These are phyloP conservation scores for Boloria selene DNA, from an alignment of 2,888 invertebrate genomes.

Conservation along the genomic window DNA sequence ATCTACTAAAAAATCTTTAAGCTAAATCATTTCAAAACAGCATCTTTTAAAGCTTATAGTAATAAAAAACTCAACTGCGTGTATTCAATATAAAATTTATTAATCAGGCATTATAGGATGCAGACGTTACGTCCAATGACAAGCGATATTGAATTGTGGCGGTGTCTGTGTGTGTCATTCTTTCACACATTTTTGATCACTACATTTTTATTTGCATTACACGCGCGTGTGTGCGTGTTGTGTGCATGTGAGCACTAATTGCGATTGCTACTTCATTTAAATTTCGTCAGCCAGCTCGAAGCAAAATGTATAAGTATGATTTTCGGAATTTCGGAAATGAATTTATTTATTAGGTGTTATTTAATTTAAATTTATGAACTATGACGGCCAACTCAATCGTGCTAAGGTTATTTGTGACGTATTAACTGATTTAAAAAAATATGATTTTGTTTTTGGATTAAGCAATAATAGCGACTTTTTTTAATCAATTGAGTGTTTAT, in stretches of 20 bases:
- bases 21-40: not conserved
- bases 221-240: constrained; percentile 51
- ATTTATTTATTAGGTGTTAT: constrained; percentile 31
- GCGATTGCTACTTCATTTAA: constrained; percentile 82
- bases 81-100: constrained; percentile 27
- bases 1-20: too few species aligned
- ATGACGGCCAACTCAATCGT: too few species aligned
- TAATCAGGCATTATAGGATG: constrained; percentile 46
- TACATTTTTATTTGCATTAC: constrained; percentile 72
- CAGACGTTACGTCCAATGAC: constrained; percentile 72
- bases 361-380: too few species aligned
- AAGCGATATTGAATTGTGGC: constrained; percentile 79
- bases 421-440: too few species aligned
- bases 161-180: constrained; percentile 58
- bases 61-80: constrained; percentile 16
- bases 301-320: constrained; percentile 56
- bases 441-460: not conserved
- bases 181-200: constrained; percentile 79
- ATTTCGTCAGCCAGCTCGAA: constrained; percentile 69
- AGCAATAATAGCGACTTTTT: not conserved
- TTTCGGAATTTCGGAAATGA: constrained; percentile 42
- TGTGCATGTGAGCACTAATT: constrained; percentile 65
- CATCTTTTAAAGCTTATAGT: not conserved
- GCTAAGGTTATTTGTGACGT: too few species aligned
- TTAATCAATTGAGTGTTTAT: constrained; percentile 4